Conservation (phyloP, 37 sponge, comb jelly and placozoan genomes). For the Corticium candelabrum region DNA sequence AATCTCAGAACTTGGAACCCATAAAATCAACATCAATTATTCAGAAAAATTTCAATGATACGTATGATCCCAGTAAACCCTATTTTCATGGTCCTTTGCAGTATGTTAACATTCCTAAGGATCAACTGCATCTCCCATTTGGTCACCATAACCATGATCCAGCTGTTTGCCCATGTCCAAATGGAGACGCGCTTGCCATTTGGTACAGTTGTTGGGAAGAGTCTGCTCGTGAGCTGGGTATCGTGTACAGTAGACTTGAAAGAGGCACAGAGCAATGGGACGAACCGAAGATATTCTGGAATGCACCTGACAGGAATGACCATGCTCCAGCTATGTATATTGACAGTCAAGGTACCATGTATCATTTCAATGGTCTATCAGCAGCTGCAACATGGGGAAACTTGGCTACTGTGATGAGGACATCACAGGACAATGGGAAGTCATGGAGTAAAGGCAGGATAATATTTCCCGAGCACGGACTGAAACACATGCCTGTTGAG, state of each 20-base stretch:
- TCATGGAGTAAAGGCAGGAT: not conserved
- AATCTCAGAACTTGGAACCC: not conserved
- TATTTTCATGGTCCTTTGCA: not conserved
- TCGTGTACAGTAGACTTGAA: not conserved
- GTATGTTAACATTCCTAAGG: not conserved
- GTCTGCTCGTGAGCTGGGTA: not conserved
- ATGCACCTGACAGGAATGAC: conserved; percentile 7
- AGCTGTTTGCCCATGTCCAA: conserved; percentile 5
- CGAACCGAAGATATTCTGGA: not conserved
- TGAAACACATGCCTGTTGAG: conserved; percentile 14
- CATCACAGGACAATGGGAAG: not conserved
- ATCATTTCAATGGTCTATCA: conserved; percentile 9
- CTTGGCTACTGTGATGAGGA: conserved; percentile 1
- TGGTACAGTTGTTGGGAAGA: not conserved
- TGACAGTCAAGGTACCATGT: not conserved
- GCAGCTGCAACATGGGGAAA: conserved; percentile 1
- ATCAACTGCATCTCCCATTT: not conserved
- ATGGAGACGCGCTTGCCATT: not conserved
- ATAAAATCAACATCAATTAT: too few species aligned
- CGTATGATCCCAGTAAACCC: not conserved
- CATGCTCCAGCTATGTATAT: conserved; percentile 10
- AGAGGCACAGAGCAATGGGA: not conserved
- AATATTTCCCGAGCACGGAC: conserved; percentile 2
- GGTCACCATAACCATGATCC: conserved; percentile 10
- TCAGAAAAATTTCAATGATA: not conserved